These are phyloP conservation scores for Coenobita brevimanus DNA, from an alignment of 1,140 invertebrate genomes.

Conservation along the genomic window DNA sequence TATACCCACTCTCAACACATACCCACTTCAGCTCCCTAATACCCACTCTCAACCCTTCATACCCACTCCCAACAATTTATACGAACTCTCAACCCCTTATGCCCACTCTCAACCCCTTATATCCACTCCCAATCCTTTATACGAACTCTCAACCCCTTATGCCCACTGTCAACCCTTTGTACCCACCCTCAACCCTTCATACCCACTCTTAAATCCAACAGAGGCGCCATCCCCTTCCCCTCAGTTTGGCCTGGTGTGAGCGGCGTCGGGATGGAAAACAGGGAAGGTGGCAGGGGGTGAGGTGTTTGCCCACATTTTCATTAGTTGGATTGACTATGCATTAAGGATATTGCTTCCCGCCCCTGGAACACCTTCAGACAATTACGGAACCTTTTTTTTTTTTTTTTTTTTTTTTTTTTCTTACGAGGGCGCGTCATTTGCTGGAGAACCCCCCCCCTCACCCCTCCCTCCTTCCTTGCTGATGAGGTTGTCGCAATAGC, in stretches of 20 bases:
- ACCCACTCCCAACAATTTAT: not conserved
- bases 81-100: not conserved
- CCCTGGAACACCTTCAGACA: constrained; percentile 52
- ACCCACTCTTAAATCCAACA: not conserved
- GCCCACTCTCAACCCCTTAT: not conserved
- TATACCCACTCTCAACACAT: too few relatives aligned
- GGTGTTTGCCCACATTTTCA: constrained; percentile 47
- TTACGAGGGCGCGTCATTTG: constrained; percentile 52
- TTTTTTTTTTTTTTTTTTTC: too few relatives aligned
- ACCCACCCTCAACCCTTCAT: not conserved
- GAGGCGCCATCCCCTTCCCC: not conserved
- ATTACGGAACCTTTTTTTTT: constrained; percentile 35
- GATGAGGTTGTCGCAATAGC: too few relatives aligned
- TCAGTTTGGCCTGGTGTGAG: too few relatives aligned
- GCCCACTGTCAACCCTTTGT: not conserved
- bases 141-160: not conserved
- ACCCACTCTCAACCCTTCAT: too few relatives aligned
- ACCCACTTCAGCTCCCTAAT: too few relatives aligned
- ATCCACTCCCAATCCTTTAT: not conserved
- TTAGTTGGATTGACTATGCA: constrained; percentile 68
- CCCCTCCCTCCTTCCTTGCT: not conserved
- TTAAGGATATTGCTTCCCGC: constrained; percentile 63
- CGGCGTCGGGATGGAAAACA: not conserved
- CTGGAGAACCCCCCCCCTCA: constrained; percentile 4
- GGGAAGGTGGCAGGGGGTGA: not conserved